Base-by-base conservation (phyloP, 2,113 vertebrate genomes). In the Elephantulus edwardii region DNA sequence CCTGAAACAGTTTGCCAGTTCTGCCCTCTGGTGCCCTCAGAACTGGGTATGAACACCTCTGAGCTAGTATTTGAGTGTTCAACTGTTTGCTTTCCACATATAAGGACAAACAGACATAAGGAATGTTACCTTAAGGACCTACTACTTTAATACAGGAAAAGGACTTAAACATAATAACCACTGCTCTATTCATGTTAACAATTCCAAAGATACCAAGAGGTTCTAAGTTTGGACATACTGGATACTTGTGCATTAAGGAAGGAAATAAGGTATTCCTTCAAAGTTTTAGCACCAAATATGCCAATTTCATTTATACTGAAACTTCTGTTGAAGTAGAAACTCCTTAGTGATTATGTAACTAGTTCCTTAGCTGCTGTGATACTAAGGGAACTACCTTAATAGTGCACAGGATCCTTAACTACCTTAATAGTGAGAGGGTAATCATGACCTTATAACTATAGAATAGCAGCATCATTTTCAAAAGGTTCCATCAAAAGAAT, bases 371-470 rank as follows among this genome's bases (percentile, higher is more conserved):
- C 40, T 22, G 48, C 42, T 20, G 14, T 0, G 8, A 11, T 4
- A 40, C 17, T 0, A 7, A 6, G 5, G 4, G 1, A 1, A 19
- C 50, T 50, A 7, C 66, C 44, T 54, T 28, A 35, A 52, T 0
- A 33, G 16, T 16, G 16, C 8, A 35, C 64, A 71, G 17, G 8
- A 6, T n/a, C n/a, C n/a, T n/a, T n/a, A 1, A 19, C 50, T 50
- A 7, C 66, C 44, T 54, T 28, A 35, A 52, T 0, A 33, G 16
- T 16, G 16, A 35, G 48, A 71, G 17, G 8, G 14, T n/a, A 7
- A 62, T 62, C 13, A 10, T 38, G 68, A 71, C 38, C 38, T 22
- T n/a, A n/a, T 7, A 35, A 4, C 62, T n/a, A 64, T 64, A 7
- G n/a, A n/a, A 35, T 64, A n/a, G 33, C 38, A 42, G 35, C 40